Conservation (phyloP, 2,888 invertebrate species). For the Stenodera caucasica region DNA sequence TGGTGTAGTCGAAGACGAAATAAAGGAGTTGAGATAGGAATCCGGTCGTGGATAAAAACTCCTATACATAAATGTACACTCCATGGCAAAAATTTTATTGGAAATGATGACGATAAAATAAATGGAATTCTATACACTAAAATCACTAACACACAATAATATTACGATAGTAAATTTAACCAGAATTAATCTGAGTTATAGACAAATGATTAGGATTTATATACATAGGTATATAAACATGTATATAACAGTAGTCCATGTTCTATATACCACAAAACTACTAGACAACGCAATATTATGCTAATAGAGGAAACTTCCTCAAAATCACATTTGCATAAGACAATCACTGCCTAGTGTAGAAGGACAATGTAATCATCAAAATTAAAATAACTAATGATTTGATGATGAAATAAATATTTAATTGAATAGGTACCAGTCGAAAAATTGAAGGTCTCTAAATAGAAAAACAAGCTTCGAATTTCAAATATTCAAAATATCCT, state of each 20-base stretch:
- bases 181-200: not conserved
- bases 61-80: conserved; percentile 2
- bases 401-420: conserved; percentile 40
- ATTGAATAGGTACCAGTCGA: no score
- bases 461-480: no score
- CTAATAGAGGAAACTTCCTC: conserved; percentile 15
- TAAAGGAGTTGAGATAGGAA: conserved; percentile 17
- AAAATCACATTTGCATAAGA: conserved; percentile 13
- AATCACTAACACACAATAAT: conserved; percentile 3
- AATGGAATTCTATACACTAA: not conserved
- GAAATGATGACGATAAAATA: not conserved
- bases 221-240: not conserved
- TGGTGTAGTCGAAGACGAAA: conserved; percentile 11
- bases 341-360: conserved; percentile 20
- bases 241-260: not conserved
- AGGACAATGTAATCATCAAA: conserved; percentile 1
- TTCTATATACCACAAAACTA: not conserved
- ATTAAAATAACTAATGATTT: conserved; percentile 4
- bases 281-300: conserved; percentile 19
- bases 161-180: not conserved
- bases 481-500: conserved; percentile 30
- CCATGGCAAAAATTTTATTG: not conserved
- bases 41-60: conserved; percentile 24
- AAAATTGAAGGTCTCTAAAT: no score
- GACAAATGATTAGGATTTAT: not conserved